Conservation (phyloP, 2,888 invertebrate species). For the Prostheceraeus crozeri region DNA sequence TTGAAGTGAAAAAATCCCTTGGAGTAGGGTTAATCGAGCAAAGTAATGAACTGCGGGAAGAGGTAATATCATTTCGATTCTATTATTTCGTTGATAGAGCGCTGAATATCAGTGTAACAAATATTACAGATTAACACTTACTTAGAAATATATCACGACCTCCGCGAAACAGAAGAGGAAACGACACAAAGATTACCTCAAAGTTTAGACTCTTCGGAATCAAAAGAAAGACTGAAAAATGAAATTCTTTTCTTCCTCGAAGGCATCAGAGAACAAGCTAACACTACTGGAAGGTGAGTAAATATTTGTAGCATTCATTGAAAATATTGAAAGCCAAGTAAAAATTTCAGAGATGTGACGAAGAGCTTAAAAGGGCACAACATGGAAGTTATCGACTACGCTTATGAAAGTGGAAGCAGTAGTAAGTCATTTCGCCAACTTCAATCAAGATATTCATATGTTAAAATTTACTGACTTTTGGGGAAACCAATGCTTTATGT, state of each 20-base stretch:
- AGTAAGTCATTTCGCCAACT: too few species aligned
- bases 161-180: slow-evolving; percentile 44
- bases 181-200: slow-evolving; percentile 25
- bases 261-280: slow-evolving; percentile 50
- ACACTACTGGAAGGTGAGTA: slow-evolving; percentile 46
- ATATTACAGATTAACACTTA: slow-evolving; percentile 47
- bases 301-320: neutral
- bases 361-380: slow-evolving; percentile 45
- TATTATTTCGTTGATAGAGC: neutral
- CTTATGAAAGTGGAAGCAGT: slow-evolving; percentile 39
- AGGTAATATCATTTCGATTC: slow-evolving; percentile 44
- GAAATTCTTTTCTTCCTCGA: slow-evolving; percentile 54
- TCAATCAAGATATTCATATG: too few species aligned
- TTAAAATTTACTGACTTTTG: too few species aligned
- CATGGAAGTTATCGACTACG: slow-evolving; percentile 48
- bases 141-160: slow-evolving; percentile 53
- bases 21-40: slow-evolving; percentile 53
- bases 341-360: slow-evolving; percentile 44
- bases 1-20: slow-evolving; percentile 51
- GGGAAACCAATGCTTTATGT: too few species aligned
- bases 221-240: slow-evolving; percentile 49
- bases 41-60: slow-evolving; percentile 50
- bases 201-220: slow-evolving; percentile 50
- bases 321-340: slow-evolving; percentile 39
- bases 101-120: too few species aligned